Evolutionary conservation across 2,888 invertebrate species (phyloP).

Genomic region (Gibbula magus): DNA sequence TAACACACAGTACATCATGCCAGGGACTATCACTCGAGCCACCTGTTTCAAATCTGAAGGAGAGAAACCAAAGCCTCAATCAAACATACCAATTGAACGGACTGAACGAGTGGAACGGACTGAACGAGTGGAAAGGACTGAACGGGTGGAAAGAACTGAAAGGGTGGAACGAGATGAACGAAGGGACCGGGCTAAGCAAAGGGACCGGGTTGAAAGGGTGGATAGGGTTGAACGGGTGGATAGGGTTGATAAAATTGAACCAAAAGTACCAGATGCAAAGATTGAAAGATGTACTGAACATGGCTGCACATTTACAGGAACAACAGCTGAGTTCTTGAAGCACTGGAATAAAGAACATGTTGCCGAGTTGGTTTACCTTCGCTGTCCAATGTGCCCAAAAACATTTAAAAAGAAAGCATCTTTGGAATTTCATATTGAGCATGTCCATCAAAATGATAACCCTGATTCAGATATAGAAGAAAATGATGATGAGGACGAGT

Average conservation of each 20-base stretch:
- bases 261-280: too few relatives aligned
- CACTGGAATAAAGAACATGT: background rate
- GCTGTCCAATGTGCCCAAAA: background rate
- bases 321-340: background rate
- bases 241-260: too few relatives aligned
- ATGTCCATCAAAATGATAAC: background rate
- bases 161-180: too few relatives aligned
- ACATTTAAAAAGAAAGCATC: background rate
- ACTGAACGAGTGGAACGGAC: too few relatives aligned
- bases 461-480: background rate
- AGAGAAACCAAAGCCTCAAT: background rate
- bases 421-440: background rate
- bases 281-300: too few relatives aligned
- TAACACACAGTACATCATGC: background rate
- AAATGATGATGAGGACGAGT: background rate
- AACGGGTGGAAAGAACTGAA: too few relatives aligned
- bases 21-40: background rate
- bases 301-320: background rate
- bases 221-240: too few relatives aligned
- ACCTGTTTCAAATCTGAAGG: background rate
- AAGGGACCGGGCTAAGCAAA: too few relatives aligned
- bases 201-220: too few relatives aligned
- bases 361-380: background rate
- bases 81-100: background rate
- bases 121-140: too few relatives aligned